These are phyloP conservation scores for Acipenser oxyrinchus DNA, from an alignment of 2,797 vertebrate genomes.

Conservation along the genomic window DNA sequence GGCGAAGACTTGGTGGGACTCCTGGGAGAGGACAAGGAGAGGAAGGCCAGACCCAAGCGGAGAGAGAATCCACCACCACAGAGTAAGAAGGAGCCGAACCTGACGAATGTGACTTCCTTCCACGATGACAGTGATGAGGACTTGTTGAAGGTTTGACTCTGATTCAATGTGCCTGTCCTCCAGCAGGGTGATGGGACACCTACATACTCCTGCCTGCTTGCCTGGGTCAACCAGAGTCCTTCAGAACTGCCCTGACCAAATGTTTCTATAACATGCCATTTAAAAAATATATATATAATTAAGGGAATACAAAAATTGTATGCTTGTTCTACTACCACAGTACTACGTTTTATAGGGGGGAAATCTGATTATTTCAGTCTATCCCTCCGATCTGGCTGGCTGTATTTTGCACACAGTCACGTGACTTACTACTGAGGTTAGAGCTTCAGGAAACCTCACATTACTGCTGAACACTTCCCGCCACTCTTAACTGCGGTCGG, in stretches of 20 bases:
- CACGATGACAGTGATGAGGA: slow-evolving; percentile 96
- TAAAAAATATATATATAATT: no score
- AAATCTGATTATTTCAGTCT: no score
- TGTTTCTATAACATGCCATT: slow-evolving; percentile 32
- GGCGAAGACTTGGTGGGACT: slow-evolving; percentile 70
- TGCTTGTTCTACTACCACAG: no score
- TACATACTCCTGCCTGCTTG: background rate
- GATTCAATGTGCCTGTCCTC: background rate
- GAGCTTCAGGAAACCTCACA: no score
- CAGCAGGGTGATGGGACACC: no score
- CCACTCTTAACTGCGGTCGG: no score
- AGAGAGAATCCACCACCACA: slow-evolving; percentile 21
- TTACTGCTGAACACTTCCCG: no score
- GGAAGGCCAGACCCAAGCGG: slow-evolving; percentile 37
- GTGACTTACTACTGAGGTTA: no score
- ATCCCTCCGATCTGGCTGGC: no score
- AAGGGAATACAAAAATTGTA: no score
- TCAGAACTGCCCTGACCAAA: slow-evolving; percentile 30
- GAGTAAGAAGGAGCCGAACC: slow-evolving; percentile 27
- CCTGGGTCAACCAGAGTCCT: background rate
- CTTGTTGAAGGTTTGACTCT: slow-evolving; percentile 80
- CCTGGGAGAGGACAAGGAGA: slow-evolving; percentile 53
- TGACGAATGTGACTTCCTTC: slow-evolving; percentile 43
- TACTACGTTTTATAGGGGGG: no score
- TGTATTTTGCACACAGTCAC: no score